Conservation (phyloP, 2,797 vertebrate genomes). For the Acipenser transmontanus region DNA sequence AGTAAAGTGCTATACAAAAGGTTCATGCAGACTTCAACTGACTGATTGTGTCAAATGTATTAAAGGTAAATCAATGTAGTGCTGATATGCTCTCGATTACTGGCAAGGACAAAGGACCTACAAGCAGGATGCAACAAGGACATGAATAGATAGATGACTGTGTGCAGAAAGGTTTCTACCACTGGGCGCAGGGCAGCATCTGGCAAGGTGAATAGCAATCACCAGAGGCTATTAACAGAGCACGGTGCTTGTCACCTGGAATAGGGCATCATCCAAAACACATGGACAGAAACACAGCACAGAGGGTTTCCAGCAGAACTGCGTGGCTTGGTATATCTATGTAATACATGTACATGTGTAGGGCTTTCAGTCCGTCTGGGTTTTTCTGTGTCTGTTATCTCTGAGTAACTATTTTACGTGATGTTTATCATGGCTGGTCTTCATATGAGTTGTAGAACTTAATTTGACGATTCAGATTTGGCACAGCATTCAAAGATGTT, state of each 20-base stretch:
- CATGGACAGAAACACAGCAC: not conserved
- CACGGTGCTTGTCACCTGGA: not conserved
- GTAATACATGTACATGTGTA: not conserved
- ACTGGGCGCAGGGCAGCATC: not conserved
- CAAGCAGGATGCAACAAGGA: not conserved
- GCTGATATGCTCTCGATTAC: not conserved
- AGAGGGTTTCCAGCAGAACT: not conserved
- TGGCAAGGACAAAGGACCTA: conserved; percentile 3
- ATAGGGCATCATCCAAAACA: not conserved
- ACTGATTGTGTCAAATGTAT: too few species aligned
- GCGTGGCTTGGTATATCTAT: not conserved
- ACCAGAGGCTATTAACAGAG: not conserved
- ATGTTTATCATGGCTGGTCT: too few species aligned
- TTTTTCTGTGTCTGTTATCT: too few species aligned
- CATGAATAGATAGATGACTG: not conserved
- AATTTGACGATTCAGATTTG: too few species aligned
- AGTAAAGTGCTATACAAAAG: too few species aligned
- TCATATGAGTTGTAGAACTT: too few species aligned
- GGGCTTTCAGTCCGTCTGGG: too few species aligned
- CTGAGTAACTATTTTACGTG: too few species aligned
- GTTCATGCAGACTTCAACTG: too few species aligned
- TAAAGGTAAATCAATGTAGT: too few species aligned
- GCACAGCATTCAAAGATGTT: too few species aligned
- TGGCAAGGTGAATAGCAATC: not conserved
- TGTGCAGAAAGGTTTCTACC: not conserved